These are phyloP conservation scores for Melinopterus prodromus DNA, from an alignment of 2,888 invertebrate genomes.

Conservation along the genomic window DNA sequence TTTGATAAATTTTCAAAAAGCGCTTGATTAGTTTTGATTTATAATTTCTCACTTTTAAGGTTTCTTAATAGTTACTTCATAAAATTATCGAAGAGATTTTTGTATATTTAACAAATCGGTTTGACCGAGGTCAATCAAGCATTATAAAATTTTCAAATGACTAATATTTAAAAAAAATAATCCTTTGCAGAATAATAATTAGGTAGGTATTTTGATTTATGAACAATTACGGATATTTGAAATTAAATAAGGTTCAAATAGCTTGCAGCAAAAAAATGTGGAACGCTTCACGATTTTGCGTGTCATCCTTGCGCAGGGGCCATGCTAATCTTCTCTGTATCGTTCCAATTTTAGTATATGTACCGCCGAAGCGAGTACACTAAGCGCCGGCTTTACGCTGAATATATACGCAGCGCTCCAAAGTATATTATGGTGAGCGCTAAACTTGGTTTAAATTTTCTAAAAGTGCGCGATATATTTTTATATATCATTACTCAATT, in stretches of 20 bases:
- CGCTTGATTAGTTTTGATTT: not conserved
- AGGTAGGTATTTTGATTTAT: too few relatives aligned
- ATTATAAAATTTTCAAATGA: not conserved
- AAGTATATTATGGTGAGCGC: not conserved
- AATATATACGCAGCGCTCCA: not conserved
- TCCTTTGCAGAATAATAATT: too few relatives aligned
- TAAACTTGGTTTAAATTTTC: not conserved
- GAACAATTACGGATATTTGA: not conserved
- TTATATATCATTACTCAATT: not conserved
- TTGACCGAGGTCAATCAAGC: not conserved
- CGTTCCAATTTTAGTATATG: slow-evolving; percentile 90
- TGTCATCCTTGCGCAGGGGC: slow-evolving; percentile 93
- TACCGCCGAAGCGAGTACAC: not conserved
- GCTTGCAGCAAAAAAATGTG: slow-evolving; percentile 68
- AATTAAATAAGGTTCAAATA: not conserved
- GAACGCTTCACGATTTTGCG: slow-evolving; percentile 93
- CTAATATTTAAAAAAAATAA: too few relatives aligned
- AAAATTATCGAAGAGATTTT: not conserved
- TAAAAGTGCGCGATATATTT: not conserved
- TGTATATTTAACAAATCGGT: not conserved
- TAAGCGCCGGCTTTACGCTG: not conserved
- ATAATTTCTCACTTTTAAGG: not conserved
- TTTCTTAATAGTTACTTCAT: not conserved
- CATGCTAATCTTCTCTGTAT: slow-evolving; percentile 94
- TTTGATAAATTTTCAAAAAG: not conserved